Base-by-base conservation (phyloP, 1,140 invertebrate species). In the Cydia amplana region DNA sequence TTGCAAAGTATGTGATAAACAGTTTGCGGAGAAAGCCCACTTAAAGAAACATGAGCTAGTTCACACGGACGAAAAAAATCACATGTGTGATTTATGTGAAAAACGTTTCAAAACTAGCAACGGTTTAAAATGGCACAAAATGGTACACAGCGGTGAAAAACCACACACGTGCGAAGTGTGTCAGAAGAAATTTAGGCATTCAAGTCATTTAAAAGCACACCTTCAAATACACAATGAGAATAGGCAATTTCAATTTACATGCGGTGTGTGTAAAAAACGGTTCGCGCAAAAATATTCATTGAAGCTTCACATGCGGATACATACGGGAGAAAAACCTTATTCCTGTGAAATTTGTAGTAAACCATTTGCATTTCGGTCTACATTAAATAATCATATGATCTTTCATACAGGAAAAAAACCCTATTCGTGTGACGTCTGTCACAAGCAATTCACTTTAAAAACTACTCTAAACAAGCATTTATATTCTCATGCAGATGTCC, bases 241-340 rank as follows among this genome's bases (percentile, higher is more conserved):
- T 23, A 60, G 55, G n/a, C 55, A 60, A 60, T 60, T 60, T 12
- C 55, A 60, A 60, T 60, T 60, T 23, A 18, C 55, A 3, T 60
- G 55, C 7, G 20, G 18, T 10, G 18, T 60, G n/a, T 60, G 55
- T 23, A 60, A 60, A 60, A 60, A 60, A 60, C 18, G 20, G n/a
- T 60, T 60, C 20, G 55, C 55, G n/a, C 55, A 60, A 23, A 60
- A 60, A 23, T 60, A 60, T 60, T 60, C 55, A 10, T 23, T 60
- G 10, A 60, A 60, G 55, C 55, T 60, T 23, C 55, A 60, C n/a
- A 60, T 60, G 55, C 55, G 55, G n/a, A 60, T 60, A 60, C 55
- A 60, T n/a, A 60, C 55, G 6, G 55, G 55, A 60, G 55, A 60
- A 60, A 60, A 60, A 60, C 55, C 55, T 20, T 60, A 60, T 23